Evolutionary conservation across 2,888 invertebrate genomes (phyloP), one percentile per base, ranked within the genome.

Genomic region (Chloromyia formosa): DNA sequence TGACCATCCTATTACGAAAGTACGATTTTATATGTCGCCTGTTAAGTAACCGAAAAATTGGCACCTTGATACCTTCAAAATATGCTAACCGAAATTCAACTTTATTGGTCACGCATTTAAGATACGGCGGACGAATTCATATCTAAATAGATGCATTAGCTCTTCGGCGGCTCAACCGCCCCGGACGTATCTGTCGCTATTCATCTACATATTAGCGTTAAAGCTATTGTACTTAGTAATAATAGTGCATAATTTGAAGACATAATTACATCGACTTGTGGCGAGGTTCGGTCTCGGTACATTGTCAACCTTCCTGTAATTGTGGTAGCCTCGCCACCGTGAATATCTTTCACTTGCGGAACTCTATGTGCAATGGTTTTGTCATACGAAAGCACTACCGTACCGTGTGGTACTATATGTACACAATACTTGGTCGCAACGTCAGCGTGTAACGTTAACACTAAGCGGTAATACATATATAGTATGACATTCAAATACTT

Each of bases 401-500:
- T 35, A 35, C 27, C 27, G 27, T 35, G 27, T 35, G 27, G 7
- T 35, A 35, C 27, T n/a, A n/a, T n/a, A n/a, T n/a, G 7, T 35
- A 35, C 27, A 35, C 2, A 35, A 35, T 40, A 23, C 60, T n/a
- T 53, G 54, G 54, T 27, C 69, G 7, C 2, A 54, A 56, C 69
- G 20, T 27, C 54, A 69, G 53, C 23, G 18, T 20, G n/a, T n/a
- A n/a, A n/a, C 35, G 40, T 27, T 18, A 61, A 22, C 16, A 49
- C 49, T 49, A 49, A 62, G 62, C 66, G 49, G 49, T 66, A 22
- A 66, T 22, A 42, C 12, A 35, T 35, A 7, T 35, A 35, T 35
- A 45, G 22, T 22, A 16, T 66, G 71, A 40, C 71, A 71, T 71
- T 71, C 71, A 56, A 58, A 69, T 23, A 22, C 40, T 49, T 3